A percentile compares a stretch with the other conserved stretches of the same genome.
These are phyloP conservation scores for Helarctos malayanus DNA, from an alignment of 2,797 vertebrate genomes.

Conservation along the genomic window DNA sequence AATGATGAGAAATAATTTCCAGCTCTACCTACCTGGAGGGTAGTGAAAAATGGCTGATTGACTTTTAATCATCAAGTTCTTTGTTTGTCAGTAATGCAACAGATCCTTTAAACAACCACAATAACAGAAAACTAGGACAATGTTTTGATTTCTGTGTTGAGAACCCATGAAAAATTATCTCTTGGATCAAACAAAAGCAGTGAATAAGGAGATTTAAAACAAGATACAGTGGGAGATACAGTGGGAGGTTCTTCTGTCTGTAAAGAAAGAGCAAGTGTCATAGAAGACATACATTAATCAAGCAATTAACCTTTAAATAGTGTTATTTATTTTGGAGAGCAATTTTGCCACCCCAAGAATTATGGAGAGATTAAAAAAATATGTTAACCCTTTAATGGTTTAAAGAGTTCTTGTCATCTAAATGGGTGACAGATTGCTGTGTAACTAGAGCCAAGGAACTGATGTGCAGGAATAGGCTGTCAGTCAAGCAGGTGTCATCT, in stretches of 20 bases:
- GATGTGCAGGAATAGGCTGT: constrained; percentile 69
- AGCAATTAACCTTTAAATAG: constrained; percentile 67
- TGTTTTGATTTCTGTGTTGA: constrained; percentile 64
- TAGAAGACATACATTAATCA: constrained; percentile 49
- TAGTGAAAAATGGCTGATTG: constrained; percentile 79
- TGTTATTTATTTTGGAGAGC: constrained; percentile 71
- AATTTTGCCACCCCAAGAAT: constrained; percentile 55
- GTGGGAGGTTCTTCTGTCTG: constrained; percentile 58
- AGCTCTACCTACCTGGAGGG: constrained; percentile 81
- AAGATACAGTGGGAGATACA: constrained; percentile 53
- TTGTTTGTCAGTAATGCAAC: constrained; percentile 80
- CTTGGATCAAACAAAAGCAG: constrained; percentile 43
- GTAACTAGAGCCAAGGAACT: constrained; percentile 66
- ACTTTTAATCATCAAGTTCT: constrained; percentile 76
- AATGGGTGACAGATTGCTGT: constrained; percentile 73
- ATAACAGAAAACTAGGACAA: constrained; percentile 65
- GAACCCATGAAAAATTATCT: constrained; percentile 40
- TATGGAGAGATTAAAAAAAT: constrained; percentile 56
- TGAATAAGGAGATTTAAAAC: constrained; percentile 45
- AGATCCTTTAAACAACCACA: constrained; percentile 68
- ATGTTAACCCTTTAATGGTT: constrained; percentile 79
- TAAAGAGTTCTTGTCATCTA: constrained; percentile 54
- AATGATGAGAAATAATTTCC: constrained; percentile 87
- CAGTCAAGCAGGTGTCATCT: constrained; percentile 85
- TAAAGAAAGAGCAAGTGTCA: constrained; percentile 49